These are phyloP conservation scores for Myotis davidii DNA, from an alignment of 2,113 vertebrate genomes.

Conservation along the genomic window DNA sequence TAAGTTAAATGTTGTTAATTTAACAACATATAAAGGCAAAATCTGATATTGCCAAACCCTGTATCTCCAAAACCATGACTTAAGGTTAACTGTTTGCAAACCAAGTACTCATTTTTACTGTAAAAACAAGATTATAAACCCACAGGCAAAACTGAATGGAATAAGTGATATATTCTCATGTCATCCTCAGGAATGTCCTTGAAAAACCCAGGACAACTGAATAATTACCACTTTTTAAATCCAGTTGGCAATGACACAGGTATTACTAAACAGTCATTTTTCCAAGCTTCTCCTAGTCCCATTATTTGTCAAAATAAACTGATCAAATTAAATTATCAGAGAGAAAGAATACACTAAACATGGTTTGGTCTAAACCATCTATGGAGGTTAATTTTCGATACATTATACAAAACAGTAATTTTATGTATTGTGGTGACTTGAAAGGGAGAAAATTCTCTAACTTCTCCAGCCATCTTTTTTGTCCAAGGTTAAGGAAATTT, in stretches of 20 bases:
- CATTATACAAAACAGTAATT: not conserved
- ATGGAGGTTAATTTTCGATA: not conserved
- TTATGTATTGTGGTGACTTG: not conserved
- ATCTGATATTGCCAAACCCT: not conserved
- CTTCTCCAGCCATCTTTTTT: not conserved
- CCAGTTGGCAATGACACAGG: not conserved
- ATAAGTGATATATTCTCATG: conserved; percentile 4
- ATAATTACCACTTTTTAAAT: conserved; percentile 39
- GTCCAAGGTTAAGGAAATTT: not conserved
- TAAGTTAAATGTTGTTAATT: not conserved
- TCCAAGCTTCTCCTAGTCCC: not conserved
- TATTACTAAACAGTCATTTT: not conserved
- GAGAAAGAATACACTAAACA: not conserved
- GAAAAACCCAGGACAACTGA: not conserved
- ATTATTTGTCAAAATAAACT: conserved; percentile 56
- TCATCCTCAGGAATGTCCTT: conserved; percentile 25
- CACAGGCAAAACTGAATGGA: not conserved
- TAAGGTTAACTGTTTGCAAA: conserved; percentile 40
- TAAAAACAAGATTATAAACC: conserved; percentile 23
- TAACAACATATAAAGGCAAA: not conserved
- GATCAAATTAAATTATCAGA: conserved; percentile 9
- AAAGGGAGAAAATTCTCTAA: not conserved
- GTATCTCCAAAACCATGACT: not conserved
- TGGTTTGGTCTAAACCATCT: conserved; percentile 10
- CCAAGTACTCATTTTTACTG: conserved; percentile 20